phyloP scores from a whole-genome alignment of 2,888 invertebrate species.

The Saturnia pavonia region DNA sequence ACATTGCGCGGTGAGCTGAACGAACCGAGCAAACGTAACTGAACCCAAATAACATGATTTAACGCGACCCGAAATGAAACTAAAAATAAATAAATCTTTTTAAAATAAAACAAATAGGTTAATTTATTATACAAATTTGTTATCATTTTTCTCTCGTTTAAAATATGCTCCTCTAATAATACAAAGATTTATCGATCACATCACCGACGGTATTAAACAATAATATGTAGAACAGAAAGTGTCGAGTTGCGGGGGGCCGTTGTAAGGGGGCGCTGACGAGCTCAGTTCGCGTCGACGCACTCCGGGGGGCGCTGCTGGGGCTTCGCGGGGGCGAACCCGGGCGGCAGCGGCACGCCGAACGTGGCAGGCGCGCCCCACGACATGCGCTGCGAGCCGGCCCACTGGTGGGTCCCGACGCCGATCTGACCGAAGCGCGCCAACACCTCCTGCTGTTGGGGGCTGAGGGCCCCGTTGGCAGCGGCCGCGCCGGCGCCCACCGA shows the following conservation, averaged over 20 bases:
- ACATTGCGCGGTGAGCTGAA: constrained; percentile 43
- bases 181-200: constrained; percentile 80
- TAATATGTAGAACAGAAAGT: constrained; percentile 58
- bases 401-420: constrained; percentile 32
- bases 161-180: constrained; percentile 79
- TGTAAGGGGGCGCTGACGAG: constrained; percentile 16
- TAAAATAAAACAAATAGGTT: constrained; percentile 81
- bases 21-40: constrained; percentile 39
- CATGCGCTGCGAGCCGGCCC: constrained; percentile 25
- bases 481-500: constrained; percentile 81
- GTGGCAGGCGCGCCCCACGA: constrained; percentile 25
- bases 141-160: constrained; percentile 82
- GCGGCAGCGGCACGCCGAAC: constrained; percentile 62
- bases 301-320: constrained; percentile 66
- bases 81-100: constrained; percentile 55
- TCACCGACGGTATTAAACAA: constrained; percentile 69
- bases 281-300: constrained; percentile 80
- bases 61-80: constrained; percentile 14
- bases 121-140: constrained; percentile 82
- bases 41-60: constrained; percentile 64
- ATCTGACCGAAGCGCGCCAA: constrained; percentile 72
- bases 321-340: constrained; percentile 74
- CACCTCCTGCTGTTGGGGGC: constrained; percentile 64
- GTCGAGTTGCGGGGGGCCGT: constrained; percentile 34
- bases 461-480: constrained; percentile 32